Evolutionary conservation across 2,113 vertebrate species (phyloP).

Genomic region (rat (Rattus norvegicus)): DNA sequence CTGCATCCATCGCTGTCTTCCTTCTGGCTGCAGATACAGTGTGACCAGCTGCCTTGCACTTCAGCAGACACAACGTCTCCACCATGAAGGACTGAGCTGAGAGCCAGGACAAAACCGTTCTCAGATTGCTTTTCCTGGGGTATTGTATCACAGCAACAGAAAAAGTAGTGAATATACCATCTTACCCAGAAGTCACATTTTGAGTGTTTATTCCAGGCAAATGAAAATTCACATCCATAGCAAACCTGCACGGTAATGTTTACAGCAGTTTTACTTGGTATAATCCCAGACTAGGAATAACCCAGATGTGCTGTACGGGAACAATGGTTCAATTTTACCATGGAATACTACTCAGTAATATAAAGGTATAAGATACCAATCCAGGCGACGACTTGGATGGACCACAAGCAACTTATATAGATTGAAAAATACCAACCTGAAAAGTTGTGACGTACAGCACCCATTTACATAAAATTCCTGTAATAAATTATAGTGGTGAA

Average conservation of each 20-base stretch:
- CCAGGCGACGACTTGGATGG: background rate
- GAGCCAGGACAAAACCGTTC: background rate
- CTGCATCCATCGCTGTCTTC: background rate
- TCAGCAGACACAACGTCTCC: background rate
- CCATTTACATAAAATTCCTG: background rate
- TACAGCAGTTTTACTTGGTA: background rate
- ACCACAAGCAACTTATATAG: background rate
- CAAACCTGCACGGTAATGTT: background rate
- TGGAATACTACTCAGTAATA: background rate
- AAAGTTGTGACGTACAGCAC: background rate
- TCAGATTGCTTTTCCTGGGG: background rate
- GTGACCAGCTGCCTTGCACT: background rate
- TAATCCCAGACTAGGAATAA: background rate
- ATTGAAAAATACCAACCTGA: background rate
- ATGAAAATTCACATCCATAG: background rate
- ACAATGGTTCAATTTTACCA: background rate
- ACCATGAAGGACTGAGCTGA: no score
- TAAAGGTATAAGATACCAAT: background rate
- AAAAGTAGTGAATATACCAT: background rate
- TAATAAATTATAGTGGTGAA: background rate
- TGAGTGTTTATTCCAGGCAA: conserved; percentile 3
- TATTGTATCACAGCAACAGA: background rate
- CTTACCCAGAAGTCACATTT: background rate
- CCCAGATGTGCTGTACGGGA: background rate
- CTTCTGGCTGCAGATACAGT: background rate